A percentile compares a stretch with the other conserved stretches of the same genome.
Evolutionary conservation across 1,140 invertebrate species (phyloP).

Genomic region (Orius insidiosus): DNA sequence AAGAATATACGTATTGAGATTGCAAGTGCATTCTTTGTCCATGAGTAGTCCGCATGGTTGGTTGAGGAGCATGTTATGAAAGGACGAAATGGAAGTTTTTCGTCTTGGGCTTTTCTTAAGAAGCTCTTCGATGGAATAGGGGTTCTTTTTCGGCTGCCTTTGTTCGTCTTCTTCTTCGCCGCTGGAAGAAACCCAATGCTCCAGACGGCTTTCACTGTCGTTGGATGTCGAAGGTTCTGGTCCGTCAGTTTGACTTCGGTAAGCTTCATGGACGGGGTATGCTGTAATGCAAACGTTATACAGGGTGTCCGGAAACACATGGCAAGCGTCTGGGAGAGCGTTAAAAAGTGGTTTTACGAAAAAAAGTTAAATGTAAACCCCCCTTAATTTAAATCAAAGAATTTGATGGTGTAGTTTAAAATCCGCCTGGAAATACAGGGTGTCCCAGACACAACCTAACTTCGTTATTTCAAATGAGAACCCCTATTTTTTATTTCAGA

Average conservation of each 20-base stretch:
- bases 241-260: background rate
- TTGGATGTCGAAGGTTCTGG: slow-evolving; percentile 8
- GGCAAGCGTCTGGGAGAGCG: too few relatives aligned
- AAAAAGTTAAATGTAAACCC: too few relatives aligned
- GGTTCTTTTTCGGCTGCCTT: slow-evolving; percentile 47
- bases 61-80: slow-evolving; percentile 15
- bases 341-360: too few relatives aligned
- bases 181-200: background rate
- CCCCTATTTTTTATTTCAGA: too few relatives aligned
- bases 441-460: too few relatives aligned
- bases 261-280: slow-evolving; percentile 20
- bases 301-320: too few relatives aligned
- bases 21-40: slow-evolving; percentile 21
- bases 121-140: slow-evolving; percentile 71
- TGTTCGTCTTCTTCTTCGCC: slow-evolving; percentile 7
- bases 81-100: slow-evolving; percentile 1
- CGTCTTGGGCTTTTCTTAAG: slow-evolving; percentile 39
- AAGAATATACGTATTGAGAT: slow-evolving; percentile 8
- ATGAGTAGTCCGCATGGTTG: slow-evolving; percentile 22
- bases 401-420: too few relatives aligned
- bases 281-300: slow-evolving; percentile 26
- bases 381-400: too few relatives aligned
- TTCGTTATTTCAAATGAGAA: too few relatives aligned
- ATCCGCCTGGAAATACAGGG: too few relatives aligned
- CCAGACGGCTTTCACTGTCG: slow-evolving; percentile 3